Evolutionary conservation across 2,113 vertebrate species (phyloP), one percentile per base, ranked within the genome.

Genomic region (Platycercus adscitus): DNA sequence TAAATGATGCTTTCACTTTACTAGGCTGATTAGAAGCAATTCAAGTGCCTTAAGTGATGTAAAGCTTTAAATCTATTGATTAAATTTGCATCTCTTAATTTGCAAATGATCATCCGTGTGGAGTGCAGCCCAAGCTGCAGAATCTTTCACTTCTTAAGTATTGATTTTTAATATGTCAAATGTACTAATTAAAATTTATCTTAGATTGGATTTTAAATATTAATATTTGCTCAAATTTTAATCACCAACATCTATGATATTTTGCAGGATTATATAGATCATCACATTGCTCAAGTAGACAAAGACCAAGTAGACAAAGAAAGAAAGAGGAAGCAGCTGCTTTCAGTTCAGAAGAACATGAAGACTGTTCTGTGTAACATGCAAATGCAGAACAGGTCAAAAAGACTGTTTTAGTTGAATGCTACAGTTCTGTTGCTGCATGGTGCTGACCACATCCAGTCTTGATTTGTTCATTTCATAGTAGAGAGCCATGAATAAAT

Each of bases 61-160:
- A 95, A 95, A 95, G 58, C 86, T 96, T 96, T 80, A 95, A 96
- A 96, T 85, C 70, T 79, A 97, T 96, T 97, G 96, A 97, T 96
- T 97, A 96, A 97, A 97, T 97, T 97, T 97, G 95, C 97, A 97
- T 97, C 85, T 90, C 77, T 91, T 95, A 93, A 91, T 97, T 97
- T 96, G 95, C 85, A 97, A 96, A 96, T 84, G 12, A 90, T 96
- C 52, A 88, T 90, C 93, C 77, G 63, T 82, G 63, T 79, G 55
- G 58, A 96, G 90, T 91, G 29, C 81, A 96, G 47, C 84, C 71
- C 76, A 96, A 97, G 93, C 81, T 84, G 71, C 78, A 97, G 81
- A 96, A 91, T 90, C 13, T 93, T 87, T 89, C 79, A 24, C 60
- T 73, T 13, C 81, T 87, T 68, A 77, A 88, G 86, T 81, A 94